Conservation (phyloP, 2,113 vertebrate species). For the Ciconia stormi region DNA sequence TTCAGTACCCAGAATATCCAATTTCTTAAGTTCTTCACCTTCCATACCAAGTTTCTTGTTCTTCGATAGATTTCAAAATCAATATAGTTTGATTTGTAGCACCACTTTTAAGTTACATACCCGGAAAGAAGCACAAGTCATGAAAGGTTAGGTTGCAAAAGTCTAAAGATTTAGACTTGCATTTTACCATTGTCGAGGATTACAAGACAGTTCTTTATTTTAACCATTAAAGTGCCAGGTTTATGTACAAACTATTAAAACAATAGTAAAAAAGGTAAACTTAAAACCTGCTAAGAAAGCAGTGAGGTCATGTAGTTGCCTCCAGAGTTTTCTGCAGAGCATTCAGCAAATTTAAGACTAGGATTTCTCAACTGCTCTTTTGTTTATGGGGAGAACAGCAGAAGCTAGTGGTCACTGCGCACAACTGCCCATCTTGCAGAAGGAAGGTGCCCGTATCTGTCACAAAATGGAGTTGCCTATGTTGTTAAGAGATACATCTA, state of each 20-base stretch:
- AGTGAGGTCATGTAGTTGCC: not conserved
- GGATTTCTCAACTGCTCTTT: not conserved
- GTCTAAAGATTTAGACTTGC: not conserved
- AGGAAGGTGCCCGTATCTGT: not conserved
- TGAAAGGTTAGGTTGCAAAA: not conserved
- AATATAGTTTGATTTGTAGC: not conserved
- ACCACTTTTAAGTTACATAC: not conserved
- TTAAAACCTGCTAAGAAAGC: slow-evolving; percentile 57
- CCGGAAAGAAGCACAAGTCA: not conserved
- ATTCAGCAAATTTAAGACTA: not conserved
- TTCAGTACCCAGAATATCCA: not conserved
- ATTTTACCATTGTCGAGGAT: not conserved
- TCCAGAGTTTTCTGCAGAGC: not conserved
- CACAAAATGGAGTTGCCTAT: not conserved
- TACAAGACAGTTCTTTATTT: slow-evolving; percentile 15
- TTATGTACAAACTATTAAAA: slow-evolving; percentile 69
- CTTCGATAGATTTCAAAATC: not conserved
- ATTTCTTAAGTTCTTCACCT: not conserved
- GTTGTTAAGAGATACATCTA: not conserved
- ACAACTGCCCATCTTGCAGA: not conserved
- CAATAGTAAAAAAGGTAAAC: slow-evolving; percentile 63
- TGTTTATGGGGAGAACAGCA: not conserved
- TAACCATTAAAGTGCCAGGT: slow-evolving; percentile 74
- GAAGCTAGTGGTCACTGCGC: not conserved
- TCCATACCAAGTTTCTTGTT: not conserved